A percentile compares a stretch with the other conserved stretches of the same genome.
Evolutionary conservation across 2,888 invertebrate species (phyloP).

Genomic region (Scaptomyza flava): DNA sequence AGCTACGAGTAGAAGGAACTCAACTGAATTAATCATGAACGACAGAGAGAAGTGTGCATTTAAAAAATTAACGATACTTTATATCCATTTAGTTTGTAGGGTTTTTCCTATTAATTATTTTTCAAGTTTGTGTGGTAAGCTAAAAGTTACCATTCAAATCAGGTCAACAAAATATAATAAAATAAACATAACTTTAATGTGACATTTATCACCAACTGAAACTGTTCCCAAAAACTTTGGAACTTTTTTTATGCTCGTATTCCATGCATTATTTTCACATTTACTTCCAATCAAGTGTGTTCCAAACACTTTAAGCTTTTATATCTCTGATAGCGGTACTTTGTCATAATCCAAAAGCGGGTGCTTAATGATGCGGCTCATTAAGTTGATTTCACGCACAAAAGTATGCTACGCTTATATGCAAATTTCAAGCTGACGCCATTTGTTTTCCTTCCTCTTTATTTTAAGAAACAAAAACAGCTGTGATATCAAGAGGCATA

Average conservation of each 20-base stretch:
- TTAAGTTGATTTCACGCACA: slow-evolving; percentile 75
- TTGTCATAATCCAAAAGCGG: slow-evolving; percentile 55
- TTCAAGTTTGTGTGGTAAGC: no score
- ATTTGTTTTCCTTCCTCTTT: no score
- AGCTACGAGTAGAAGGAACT: not conserved
- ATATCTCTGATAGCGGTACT: slow-evolving; percentile 26
- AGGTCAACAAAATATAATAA: no score
- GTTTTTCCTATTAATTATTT: not conserved
- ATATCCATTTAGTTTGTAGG: not conserved
- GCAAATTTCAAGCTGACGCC: slow-evolving; percentile 66
- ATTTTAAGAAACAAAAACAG: not conserved
- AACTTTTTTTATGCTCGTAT: no score
- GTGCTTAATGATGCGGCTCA: slow-evolving; percentile 66
- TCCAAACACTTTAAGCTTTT: slow-evolving; percentile 2
- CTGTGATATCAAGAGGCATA: slow-evolving; percentile 48
- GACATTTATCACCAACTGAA: no score
- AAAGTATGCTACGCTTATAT: slow-evolving; percentile 56
- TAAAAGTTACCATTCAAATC: no score
- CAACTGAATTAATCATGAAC: not conserved
- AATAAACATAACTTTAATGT: no score
- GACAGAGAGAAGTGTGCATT: not conserved
- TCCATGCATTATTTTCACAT: slow-evolving; percentile 1
- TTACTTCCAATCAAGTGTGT: slow-evolving; percentile 8
- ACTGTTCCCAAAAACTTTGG: no score
- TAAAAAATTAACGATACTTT: not conserved